Conservation (phyloP, 2,113 vertebrate genomes). For the Lipotes vexillifer region DNA sequence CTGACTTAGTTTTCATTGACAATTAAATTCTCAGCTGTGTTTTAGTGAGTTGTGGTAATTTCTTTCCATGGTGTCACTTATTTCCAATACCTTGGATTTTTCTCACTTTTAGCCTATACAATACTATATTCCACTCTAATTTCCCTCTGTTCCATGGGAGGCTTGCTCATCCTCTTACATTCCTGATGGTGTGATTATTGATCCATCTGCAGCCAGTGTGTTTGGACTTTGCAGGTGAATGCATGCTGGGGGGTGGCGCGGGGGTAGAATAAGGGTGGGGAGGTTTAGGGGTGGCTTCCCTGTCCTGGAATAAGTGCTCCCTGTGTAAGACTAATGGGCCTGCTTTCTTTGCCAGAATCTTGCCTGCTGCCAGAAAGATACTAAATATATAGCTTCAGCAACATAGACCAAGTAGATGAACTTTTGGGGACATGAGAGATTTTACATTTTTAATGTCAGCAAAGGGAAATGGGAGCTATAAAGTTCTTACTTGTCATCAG, state of each 20-base stretch:
- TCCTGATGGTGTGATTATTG: not conserved
- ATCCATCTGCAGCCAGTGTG: not conserved
- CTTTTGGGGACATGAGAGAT: conserved; percentile 12
- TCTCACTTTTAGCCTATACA: not conserved
- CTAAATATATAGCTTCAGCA: not conserved
- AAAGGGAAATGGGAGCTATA: conserved; percentile 30
- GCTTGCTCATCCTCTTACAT: not conserved
- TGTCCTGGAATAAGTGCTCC: not conserved
- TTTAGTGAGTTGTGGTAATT: not conserved
- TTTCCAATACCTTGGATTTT: not conserved
- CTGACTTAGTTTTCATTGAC: not conserved
- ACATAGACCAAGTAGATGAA: conserved; percentile 40
- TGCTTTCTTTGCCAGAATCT: not conserved
- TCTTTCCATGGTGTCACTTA: not conserved
- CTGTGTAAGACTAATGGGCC: not conserved
- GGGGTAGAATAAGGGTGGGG: not conserved
- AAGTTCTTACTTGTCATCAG: conserved; percentile 36
- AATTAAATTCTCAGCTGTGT: not conserved
- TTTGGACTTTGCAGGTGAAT: not conserved
- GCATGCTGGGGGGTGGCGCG: not conserved
- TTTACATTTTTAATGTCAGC: conserved; percentile 56
- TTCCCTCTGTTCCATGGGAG: not conserved
- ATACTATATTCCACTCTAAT: not conserved
- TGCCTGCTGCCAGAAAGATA: not conserved
- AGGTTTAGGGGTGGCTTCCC: not conserved